Evolutionary conservation across 2,113 vertebrate species (phyloP).

Genomic region (Microcebus ravelobensis): DNA sequence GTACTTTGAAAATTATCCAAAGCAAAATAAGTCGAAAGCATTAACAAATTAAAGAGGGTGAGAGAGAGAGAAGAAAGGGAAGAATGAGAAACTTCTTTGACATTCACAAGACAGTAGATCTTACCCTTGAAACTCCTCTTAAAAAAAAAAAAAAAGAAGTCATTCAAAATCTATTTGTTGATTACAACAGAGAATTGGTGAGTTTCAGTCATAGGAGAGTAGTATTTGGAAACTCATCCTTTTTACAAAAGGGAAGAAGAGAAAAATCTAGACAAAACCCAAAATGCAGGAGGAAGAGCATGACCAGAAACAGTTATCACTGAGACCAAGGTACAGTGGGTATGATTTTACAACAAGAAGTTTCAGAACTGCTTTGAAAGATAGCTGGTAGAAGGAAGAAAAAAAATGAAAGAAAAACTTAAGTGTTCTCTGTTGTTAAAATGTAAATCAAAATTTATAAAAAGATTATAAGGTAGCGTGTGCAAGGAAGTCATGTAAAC

Average conservation of each 20-base stretch:
- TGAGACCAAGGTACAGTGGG: rapidly evolving
- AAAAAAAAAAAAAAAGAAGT: slow-evolving; percentile 68
- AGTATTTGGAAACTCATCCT: background rate
- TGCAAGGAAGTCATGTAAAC: slow-evolving; percentile 55
- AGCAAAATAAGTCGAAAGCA: slow-evolving; percentile 87
- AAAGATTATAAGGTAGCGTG: slow-evolving; percentile 54
- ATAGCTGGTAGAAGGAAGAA: background rate
- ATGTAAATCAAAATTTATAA: background rate
- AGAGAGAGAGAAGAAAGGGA: slow-evolving; percentile 28
- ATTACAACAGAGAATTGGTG: slow-evolving; percentile 71
- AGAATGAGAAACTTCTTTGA: slow-evolving; percentile 75
- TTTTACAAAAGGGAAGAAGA: background rate
- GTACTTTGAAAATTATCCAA: slow-evolving; percentile 89
- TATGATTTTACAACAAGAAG: background rate
- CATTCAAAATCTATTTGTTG: slow-evolving; percentile 72
- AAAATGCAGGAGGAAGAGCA: background rate
- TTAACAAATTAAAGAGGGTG: slow-evolving; percentile 85
- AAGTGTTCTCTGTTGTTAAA: background rate
- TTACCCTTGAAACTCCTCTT: slow-evolving; percentile 78
- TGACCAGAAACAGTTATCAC: background rate
- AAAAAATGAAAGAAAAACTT: background rate
- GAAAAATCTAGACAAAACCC: background rate
- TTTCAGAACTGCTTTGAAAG: background rate
- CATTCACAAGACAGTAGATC: slow-evolving; percentile 84
- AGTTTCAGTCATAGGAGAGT: slow-evolving; percentile 47